phyloP scores from a whole-genome alignment of 2,797 vertebrate species.

The Glossophaga mutica region DNA sequence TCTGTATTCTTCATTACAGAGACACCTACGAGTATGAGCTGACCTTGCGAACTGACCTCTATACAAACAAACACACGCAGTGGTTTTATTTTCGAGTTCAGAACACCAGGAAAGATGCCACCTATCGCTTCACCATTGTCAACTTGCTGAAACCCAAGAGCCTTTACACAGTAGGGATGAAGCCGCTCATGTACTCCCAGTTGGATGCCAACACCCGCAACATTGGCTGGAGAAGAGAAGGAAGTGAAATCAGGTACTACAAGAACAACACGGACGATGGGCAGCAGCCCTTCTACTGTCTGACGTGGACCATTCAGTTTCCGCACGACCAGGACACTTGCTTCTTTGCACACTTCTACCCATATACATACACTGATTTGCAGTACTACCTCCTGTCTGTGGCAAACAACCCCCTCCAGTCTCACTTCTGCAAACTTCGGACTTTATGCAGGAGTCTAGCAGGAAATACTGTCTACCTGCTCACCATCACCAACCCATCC shows the following conservation, averaged over 20 bases:
- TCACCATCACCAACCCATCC: constrained; percentile 87
- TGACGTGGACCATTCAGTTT: constrained; percentile 92
- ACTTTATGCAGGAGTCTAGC: constrained; percentile 91
- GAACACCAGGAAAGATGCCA: constrained; percentile 86
- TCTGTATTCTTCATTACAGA: constrained; percentile 73
- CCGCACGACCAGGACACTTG: constrained; percentile 90
- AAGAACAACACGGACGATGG: constrained; percentile 74
- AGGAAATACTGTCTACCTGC: constrained; percentile 88
- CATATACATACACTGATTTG: constrained; percentile 93
- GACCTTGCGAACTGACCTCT: constrained; percentile 89
- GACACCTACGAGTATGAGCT: constrained; percentile 90
- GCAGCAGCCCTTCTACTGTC: constrained; percentile 78
- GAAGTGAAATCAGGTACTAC: constrained; percentile 87
- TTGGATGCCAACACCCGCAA: constrained; percentile 78
- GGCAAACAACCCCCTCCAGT: constrained; percentile 80
- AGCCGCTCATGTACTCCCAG: constrained; percentile 92
- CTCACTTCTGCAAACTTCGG: constrained; percentile 85
- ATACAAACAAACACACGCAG: constrained; percentile 93
- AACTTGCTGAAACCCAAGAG: constrained; percentile 94
- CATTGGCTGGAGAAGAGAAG: constrained; percentile 88
- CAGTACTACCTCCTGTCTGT: constrained; percentile 86
- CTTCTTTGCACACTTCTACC: constrained; percentile 94
- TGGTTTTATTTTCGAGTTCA: constrained; percentile 97
- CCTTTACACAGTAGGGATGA: constrained; percentile 90
- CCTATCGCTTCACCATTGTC: constrained; percentile 92